Evolutionary conservation across 2,113 vertebrate genomes (phyloP), one percentile per base, ranked within the genome.

Genomic region (Tychaedon coryphoeus): DNA sequence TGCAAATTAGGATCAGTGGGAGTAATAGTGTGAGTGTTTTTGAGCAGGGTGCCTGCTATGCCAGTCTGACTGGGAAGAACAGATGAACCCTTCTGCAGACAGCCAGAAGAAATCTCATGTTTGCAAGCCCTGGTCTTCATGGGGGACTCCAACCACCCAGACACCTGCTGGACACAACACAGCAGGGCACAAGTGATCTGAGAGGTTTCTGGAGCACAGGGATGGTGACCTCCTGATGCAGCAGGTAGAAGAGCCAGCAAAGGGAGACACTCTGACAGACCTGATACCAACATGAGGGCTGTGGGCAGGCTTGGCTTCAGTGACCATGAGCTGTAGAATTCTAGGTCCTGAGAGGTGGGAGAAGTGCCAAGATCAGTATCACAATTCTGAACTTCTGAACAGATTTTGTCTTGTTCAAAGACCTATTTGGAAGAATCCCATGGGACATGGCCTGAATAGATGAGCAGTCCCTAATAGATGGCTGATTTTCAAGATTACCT

Each of bases 111-210:
- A 42, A 8, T 19, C 17, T 40, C 5, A 4, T 22, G 5, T 47
- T 67, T 5, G 0, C 19, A 54, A 43, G 22, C 9, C 23, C 23
- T 77, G 19, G 7, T 42, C 47, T 33, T 82, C 33, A 19, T 2
- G 2, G 33, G 4, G 4, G 7, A 31, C 26, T 78, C 33, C 25
- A 85, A n/a, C 31, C 28, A 48, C 22, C 3, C 23, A 0, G 0
- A 2, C n/a, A 47, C 31, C 67, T 86, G 40, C 43, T 88, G 45
- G 31, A 75, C 57, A 40, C 33, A 45, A 6, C 4, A 8, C 31
- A 57, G 25, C 28, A 70, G 31, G 36, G 20, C 47, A 64, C 6
- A 25, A 64, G 4, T 6, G 38, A n/a, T 50, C 47, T 42, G 51
- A 24, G 12, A 57, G 14, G 17, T 24, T 60, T 62, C 53, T 75